Evolutionary conservation across 2,797 vertebrate genomes (phyloP), one percentile per base, ranked within the genome.

Genomic region (Sciaenops ocellatus): DNA sequence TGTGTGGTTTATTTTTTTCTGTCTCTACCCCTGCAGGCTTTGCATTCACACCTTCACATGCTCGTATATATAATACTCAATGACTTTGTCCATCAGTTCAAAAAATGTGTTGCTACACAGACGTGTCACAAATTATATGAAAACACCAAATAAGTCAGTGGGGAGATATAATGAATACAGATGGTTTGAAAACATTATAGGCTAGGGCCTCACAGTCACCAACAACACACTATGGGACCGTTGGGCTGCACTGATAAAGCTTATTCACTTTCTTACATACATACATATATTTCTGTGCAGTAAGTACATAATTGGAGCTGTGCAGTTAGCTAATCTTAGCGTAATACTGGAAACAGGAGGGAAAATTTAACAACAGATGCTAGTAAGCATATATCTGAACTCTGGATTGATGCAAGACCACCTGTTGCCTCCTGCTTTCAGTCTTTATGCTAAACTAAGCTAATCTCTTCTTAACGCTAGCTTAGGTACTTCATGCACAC

Each of bases 1-100:
- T 34, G 9, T n/a, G 0, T 30, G 3, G 46, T 75, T 79, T 73
- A 30, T 74, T 80, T 72, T 82, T 73, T 62, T 62, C 4, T 6
- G 1, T 65, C 62, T 4, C 4, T 20, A 3, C 38, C 42, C 61
- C 44, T 55, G 51, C 41, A 46, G 56, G 4, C 18, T 61, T 30
- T 26, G 0, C 46, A 9, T 44, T 75, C 72, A 64, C 56, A 81
- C 76, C 12, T 57, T 71, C 55, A 74, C 69, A 52, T 16, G 13
- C 22, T 50, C 20, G 55, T 46, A 44, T 51, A 57, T 41, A 48
- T 73, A 15, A 5, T 0, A 26, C 6, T 26, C 10, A 52, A 20
- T 54, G 13, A 44, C 13, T 24, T 13, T 13, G n/a, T 26, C 55
- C 30, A 46, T 56, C 13, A n/a, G 38, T 68, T 56, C 0, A 24